phyloP scores from a whole-genome alignment of 2,113 vertebrate genomes.

The Phaetusa simplex region DNA sequence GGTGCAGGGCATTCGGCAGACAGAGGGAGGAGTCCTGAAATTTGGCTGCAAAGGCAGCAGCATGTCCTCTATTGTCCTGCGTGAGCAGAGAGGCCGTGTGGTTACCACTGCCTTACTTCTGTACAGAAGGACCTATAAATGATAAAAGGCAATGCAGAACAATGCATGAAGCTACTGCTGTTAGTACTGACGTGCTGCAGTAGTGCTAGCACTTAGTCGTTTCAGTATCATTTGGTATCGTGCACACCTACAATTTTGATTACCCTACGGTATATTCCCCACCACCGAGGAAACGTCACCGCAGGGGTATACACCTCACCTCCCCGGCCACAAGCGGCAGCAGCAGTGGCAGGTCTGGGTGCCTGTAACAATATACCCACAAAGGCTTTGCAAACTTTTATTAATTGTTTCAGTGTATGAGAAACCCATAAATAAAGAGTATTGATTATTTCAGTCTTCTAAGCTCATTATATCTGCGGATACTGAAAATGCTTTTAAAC shows the following conservation, averaged over 20 bases:
- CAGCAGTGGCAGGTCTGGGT: not conserved
- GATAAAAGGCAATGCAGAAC: not conserved
- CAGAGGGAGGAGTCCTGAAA: not conserved
- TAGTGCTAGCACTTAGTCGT: not conserved
- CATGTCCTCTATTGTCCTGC: not conserved
- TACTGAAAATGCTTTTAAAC: slow-evolving; percentile 24
- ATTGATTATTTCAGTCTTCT: not conserved
- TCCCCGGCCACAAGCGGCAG: not conserved
- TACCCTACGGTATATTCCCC: not conserved
- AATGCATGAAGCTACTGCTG: not conserved
- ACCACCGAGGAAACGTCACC: not conserved
- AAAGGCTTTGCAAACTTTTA: not conserved
- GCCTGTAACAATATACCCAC: not conserved
- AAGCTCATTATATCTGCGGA: not conserved
- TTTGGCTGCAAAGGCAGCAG: not conserved
- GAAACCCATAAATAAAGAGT: not conserved
- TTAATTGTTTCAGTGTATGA: not conserved
- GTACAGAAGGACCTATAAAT: not conserved
- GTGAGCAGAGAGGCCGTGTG: not conserved
- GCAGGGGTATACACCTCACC: not conserved
- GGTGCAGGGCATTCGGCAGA: not conserved
- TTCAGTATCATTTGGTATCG: not conserved
- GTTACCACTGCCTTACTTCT: not conserved
- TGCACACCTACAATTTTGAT: not conserved
- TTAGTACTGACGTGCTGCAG: not conserved